phyloP scores from a whole-genome alignment of 2,888 invertebrate genomes.

The Zaprionus obscuricornis region DNA sequence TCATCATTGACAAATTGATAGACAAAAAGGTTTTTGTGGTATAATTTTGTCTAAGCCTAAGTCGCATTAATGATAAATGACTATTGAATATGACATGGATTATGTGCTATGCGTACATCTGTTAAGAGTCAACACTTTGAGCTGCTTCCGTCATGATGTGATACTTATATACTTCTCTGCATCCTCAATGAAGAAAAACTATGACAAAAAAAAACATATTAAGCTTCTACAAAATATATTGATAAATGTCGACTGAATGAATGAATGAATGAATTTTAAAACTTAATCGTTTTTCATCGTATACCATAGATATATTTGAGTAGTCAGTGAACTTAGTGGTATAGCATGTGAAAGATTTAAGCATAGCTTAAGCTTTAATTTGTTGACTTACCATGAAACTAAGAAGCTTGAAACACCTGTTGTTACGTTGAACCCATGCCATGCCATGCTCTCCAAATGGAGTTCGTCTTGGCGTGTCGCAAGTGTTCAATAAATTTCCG shows the following conservation, averaged over 20 bases:
- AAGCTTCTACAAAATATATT: conserved; percentile 1
- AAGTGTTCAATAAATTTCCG: conserved; percentile 65
- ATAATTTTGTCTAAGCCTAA: conserved; percentile 50
- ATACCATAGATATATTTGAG: too few species aligned
- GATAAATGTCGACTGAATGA: too few species aligned
- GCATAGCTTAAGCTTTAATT: conserved; percentile 16
- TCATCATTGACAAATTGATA: conserved; percentile 72
- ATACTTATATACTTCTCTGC: conserved; percentile 5
- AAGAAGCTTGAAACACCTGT: conserved; percentile 54
- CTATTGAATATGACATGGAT: conserved; percentile 65
- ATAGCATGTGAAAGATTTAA: too few species aligned
- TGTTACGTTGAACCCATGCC: conserved; percentile 29
- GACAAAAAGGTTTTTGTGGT: conserved; percentile 48
- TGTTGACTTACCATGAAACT: conserved; percentile 6
- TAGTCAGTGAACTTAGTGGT: too few species aligned
- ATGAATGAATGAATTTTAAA: conserved; percentile 40
- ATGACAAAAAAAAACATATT: conserved; percentile 1
- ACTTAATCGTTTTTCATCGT: too few species aligned
- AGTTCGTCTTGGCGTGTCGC: conserved; percentile 33
- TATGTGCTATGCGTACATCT: conserved; percentile 72
- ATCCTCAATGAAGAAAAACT: conserved; percentile 34
- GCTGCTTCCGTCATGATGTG: conserved; percentile 67
- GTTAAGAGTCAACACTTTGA: conserved; percentile 64
- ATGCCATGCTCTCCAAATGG: conserved; percentile 9
- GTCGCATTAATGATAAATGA: conserved; percentile 66